Base-by-base conservation (phyloP, 1,140 invertebrate genomes). In the Paraescarpia echinospica region DNA sequence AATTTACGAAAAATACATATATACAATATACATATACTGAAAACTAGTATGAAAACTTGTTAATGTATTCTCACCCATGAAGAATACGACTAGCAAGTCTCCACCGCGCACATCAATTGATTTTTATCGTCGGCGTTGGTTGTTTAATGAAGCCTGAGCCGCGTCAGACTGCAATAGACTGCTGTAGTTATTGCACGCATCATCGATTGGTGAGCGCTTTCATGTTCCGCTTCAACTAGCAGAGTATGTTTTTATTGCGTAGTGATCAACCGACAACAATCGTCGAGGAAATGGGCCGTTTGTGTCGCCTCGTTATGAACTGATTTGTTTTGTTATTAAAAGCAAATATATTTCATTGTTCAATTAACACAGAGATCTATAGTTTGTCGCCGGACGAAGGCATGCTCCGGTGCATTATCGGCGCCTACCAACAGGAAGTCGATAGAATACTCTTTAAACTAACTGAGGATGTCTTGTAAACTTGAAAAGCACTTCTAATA, bases 221-320 rank as follows among this genome's bases (percentile, higher is more conserved):
- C 59, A 77, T 14, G 59, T 77, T 77, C 59, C 59, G 59, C 59
- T 77, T 31, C 59, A 77, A 31, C 22, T 6, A 77, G 22, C 59
- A 77, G 59, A 77, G 59, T 77, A 77, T 77, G 59, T 77, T 77
- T 77, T 77, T 77, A 77, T 77, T 77, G 59, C 59, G 59, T 77
- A 77, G 9, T 77, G 14, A 77, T 77, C 59, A 77, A 77, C 59
- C 59, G 59, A 18, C 59, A 27, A 77, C 59, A 77, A 77, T 27
- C 59, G 59, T 77, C 59, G 22, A 77, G 59, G 59, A 77, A 77
- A 77, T 77, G 9, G 59, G 59, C 59, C 9, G 59, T 77, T 77
- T 77, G 59, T 77, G 59, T 77, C 27, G 59, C 59, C 59, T 77
- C 59, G 59, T 77, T 77, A 77, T 31, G 59, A 77, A 22, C 59